Conservation (phyloP, 2,888 invertebrate species). For the Leucoma salicis region DNA sequence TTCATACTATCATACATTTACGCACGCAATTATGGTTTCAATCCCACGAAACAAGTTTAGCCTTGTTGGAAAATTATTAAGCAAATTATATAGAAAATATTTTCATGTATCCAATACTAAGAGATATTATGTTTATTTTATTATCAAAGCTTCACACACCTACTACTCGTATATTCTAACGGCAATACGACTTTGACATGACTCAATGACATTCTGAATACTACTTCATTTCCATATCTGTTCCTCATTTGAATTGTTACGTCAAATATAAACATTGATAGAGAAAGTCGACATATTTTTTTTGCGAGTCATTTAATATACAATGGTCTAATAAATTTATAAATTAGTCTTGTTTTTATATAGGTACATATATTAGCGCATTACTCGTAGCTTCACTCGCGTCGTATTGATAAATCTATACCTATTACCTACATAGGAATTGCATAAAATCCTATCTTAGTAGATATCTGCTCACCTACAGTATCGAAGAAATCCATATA, state of each 20-base stretch:
- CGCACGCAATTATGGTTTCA: not conserved
- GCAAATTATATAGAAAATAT: constrained; percentile 1
- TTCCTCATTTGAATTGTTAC: constrained; percentile 32
- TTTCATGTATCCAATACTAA: constrained; percentile 7
- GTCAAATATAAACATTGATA: constrained; percentile 26
- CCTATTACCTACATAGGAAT: too few relatives aligned
- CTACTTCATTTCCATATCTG: constrained; percentile 33
- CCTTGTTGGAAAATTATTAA: not conserved
- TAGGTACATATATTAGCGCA: not conserved
- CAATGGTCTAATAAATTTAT: constrained; percentile 23
- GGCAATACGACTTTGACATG: constrained; percentile 28
- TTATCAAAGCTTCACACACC: constrained; percentile 24
- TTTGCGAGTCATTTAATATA: constrained; percentile 31
- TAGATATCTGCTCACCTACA: too few relatives aligned
- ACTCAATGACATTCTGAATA: constrained; percentile 31
- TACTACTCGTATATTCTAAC: constrained; percentile 31
- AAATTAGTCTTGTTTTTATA: constrained; percentile 16
- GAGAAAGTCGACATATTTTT: constrained; percentile 33
- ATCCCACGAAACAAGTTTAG: not conserved
- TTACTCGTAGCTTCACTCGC: not conserved
- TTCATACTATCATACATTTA: not conserved
- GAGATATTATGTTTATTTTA: constrained; percentile 19
- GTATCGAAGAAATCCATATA: too few relatives aligned
- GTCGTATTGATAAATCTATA: too few relatives aligned
- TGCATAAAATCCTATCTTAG: too few relatives aligned